Base-by-base conservation (phyloP, 37 sponge, comb jelly and placozoan species). In the Dysidea cf. avara region DNA sequence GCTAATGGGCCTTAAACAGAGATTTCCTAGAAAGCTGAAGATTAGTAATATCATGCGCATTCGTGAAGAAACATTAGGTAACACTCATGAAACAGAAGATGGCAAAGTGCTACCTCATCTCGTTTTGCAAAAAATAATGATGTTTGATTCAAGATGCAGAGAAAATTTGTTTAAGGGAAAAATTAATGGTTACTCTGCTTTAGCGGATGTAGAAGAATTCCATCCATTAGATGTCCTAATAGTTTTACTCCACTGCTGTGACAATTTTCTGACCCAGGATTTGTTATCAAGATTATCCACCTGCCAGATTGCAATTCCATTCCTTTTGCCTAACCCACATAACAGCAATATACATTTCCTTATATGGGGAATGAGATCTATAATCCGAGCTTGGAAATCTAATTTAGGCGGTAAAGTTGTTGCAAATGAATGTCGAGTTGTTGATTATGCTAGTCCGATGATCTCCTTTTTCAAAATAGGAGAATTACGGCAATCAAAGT, bases 181-280 rank as follows among this genome's bases (percentile, higher is more conserved):
- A 43, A 43, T 43, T 12, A 5, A 43, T 12, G 9, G 46, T 9
- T 5, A 9, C 46, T 43, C 46, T 43, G 5, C 9, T 12, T 9
- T 12, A 9, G 9, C 5, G 9, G 46, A 43, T 9, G n/a, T n/a
- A n/a, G n/a, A n/a, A n/a, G 9, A 43, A 43, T 43, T 79, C 3
- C 47, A 79, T 34, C 80, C 80, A 2, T 9, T 79, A 3, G 80
- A 79, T 79, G 43, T 32, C 25, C 60, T 79, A 9, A 43, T 79
- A 5, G 31, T 64, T 54, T 11, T 79, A 2, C 60, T 68, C 2
- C 70, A 40, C 62, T 79, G 70, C 56, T 22, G 56, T n/a, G 70
- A 79, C 31, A 30, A 68, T 36, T 69, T 79, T 31, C 69, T 79
- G 16, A 59, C 33, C 2, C 80, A 69, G 30, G 69, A 79, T 32